Conservation (phyloP, 2,113 vertebrate species). For the Phyllostomus discolor region DNA sequence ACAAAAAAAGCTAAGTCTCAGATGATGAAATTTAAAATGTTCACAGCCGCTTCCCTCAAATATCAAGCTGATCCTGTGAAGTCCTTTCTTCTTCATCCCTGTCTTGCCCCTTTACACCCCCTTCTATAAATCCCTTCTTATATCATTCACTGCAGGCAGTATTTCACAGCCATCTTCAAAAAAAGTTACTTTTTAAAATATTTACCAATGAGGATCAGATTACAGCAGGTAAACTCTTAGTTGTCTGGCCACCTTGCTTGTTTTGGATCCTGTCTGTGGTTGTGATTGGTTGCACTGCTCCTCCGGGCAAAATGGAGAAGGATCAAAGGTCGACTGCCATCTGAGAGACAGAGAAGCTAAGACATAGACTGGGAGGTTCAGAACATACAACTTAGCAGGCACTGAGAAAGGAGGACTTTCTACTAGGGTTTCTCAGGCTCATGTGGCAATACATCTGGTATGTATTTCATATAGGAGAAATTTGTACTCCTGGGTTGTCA, state of each 20-base stretch:
- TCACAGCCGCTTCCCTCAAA: background rate
- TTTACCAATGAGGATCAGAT: background rate
- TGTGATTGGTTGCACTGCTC: background rate
- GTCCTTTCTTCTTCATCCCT: background rate
- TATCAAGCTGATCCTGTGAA: background rate
- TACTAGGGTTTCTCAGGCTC: background rate
- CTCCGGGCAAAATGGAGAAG: background rate
- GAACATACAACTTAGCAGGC: background rate
- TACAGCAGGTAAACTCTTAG: background rate
- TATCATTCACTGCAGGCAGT: background rate
- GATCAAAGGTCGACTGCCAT: background rate
- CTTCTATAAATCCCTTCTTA: background rate
- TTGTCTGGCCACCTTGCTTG: background rate
- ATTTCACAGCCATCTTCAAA: constrained; percentile 9
- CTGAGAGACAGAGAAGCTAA: background rate
- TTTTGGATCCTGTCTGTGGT: background rate
- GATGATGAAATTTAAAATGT: background rate
- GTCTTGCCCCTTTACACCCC: background rate
- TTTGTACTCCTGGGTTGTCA: background rate
- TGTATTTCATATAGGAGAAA: background rate
- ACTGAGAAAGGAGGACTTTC: background rate
- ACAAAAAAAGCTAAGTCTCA: background rate
- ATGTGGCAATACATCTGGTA: background rate
- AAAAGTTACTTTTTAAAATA: background rate
- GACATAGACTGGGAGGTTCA: background rate